Evolutionary conservation across 1,140 invertebrate species (phyloP), one percentile per base, ranked within the genome.

Genomic region (Nasonia giraulti): DNA sequence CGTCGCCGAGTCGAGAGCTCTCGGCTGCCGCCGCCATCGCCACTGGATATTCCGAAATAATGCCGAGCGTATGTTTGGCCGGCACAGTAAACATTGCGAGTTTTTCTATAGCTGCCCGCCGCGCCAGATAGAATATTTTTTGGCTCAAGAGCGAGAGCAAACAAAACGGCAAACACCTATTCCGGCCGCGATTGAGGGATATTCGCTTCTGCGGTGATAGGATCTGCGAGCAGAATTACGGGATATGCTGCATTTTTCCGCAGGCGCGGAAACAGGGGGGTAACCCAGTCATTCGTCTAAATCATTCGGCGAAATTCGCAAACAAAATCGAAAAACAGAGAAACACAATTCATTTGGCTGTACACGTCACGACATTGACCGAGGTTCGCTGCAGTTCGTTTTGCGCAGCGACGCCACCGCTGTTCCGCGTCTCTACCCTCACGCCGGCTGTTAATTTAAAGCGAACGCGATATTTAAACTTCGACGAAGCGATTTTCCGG

Each of bases 391-490:
- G 27, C 2, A 68, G 69, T 55, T 75, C 73, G 73, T 66, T 73
- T 76, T 62, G 33, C 11, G 23, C 69, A 69, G 2, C 74, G 17
- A 10, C 10, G 47, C 47, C 47, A 50, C 11, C 47, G 10, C 2
- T 17, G 50, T 55, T 55, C 50, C 33, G 33, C 17, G n/a, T 47
- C 40, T 73, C 44, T 82, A 62, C 23, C 20, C 17, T 37, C 73
- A 40, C 27, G 81, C 3, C 50, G 10, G 40, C 74, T 66, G 69
- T 84, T 84, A 84, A 84, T 84, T 80, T 80, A 71, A 37, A 80
- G 55, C 31, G 83, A 84, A 75, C 78, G 83, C 83, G 78, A 80
- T 75, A 80, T 84, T 84, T 80, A 84, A 80, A 84, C 47, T 84
- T 84, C 68, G 82, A 84, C 76, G 47, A 73, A 55, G 78, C 69